Percentiles rank a stretch among this genome's conserved stretches.
phyloP scores from a whole-genome alignment of 2,888 invertebrate genomes.

The Xylota segnis region DNA sequence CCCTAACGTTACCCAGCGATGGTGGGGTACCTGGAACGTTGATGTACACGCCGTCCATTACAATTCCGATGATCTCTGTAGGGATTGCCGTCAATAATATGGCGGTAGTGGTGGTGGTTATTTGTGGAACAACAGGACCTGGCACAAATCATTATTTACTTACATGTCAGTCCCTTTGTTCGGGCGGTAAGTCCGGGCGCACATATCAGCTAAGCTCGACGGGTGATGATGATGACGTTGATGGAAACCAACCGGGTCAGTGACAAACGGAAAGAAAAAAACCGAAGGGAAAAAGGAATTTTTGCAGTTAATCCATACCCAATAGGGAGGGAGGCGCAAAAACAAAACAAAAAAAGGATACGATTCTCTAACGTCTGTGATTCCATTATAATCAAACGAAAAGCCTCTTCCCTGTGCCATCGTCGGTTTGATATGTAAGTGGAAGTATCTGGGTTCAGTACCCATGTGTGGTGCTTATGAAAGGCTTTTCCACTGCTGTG shows the following conservation, averaged over 20 bases:
- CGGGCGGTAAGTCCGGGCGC: constrained; percentile 28
- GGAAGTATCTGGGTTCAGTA: constrained; percentile 32
- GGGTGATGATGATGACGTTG: constrained; percentile 72
- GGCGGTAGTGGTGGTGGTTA: constrained; percentile 46
- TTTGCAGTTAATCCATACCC: constrained; percentile 27
- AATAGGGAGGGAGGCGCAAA: background rate
- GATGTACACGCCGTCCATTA: constrained; percentile 49
- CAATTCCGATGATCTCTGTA: constrained; percentile 61
- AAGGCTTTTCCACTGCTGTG: constrained; percentile 43
- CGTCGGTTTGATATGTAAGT: constrained; percentile 22
- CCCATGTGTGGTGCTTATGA: constrained; percentile 23
- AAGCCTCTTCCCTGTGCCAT: constrained; percentile 30
- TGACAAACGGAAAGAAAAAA: constrained; percentile 24
- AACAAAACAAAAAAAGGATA: constrained; percentile 23
- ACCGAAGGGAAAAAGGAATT: constrained; percentile 16
- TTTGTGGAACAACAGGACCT: constrained; percentile 54
- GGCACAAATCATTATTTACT: constrained; percentile 72
- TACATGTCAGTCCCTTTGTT: constrained; percentile 58
- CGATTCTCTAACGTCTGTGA: constrained; percentile 16
- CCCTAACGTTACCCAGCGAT: background rate
- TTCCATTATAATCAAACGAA: constrained; percentile 57
- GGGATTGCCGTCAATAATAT: constrained; percentile 65
- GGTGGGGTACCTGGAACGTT: constrained; percentile 5
- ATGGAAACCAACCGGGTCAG: constrained; percentile 57
- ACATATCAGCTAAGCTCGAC: constrained; percentile 33